Conservation (phyloP, 2,797 vertebrate genomes). For the Capromys pilorides region DNA sequence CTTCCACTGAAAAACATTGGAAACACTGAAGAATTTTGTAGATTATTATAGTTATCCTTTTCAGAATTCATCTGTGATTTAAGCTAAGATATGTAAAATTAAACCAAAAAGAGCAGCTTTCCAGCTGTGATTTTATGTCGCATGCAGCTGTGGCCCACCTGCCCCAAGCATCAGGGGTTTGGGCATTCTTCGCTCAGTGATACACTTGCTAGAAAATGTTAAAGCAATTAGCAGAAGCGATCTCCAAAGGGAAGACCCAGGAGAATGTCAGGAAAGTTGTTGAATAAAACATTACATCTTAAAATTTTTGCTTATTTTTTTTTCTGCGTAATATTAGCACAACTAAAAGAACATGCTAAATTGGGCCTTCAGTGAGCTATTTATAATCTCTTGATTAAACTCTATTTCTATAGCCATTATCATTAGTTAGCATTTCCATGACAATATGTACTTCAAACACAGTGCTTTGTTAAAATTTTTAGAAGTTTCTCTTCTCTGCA, state of each 20-base stretch:
- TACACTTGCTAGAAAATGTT: slow-evolving; percentile 68
- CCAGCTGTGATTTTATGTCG: slow-evolving; percentile 60
- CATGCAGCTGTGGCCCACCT: slow-evolving; percentile 64
- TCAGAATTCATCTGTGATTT: slow-evolving; percentile 10
- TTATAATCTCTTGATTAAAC: slow-evolving; percentile 58
- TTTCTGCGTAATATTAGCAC: slow-evolving; percentile 68
- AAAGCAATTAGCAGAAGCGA: slow-evolving; percentile 70
- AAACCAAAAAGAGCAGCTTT: slow-evolving; percentile 38
- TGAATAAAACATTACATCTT: slow-evolving; percentile 74
- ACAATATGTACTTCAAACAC: slow-evolving; percentile 42
- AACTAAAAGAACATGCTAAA: slow-evolving; percentile 62
- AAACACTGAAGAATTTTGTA: slow-evolving; percentile 11
- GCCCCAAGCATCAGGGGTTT: slow-evolving; percentile 14
- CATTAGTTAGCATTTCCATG: slow-evolving; percentile 67
- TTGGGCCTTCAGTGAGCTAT: slow-evolving; percentile 48
- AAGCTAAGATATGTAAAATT: slow-evolving; percentile 43
- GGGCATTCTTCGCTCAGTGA: slow-evolving; percentile 55
- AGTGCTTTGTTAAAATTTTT: slow-evolving; percentile 30
- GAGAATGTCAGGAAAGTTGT: slow-evolving; percentile 61
- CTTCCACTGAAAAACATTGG: slow-evolving; percentile 50
- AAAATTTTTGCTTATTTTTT: slow-evolving; percentile 60
- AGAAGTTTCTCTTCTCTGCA: slow-evolving; percentile 49
- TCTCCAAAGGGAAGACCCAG: slow-evolving; percentile 56
- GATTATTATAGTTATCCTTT: slow-evolving; percentile 12
- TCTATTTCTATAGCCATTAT: slow-evolving; percentile 42